Percentiles rank a stretch among this genome's conserved stretches.
Conservation (phyloP, 2,113 vertebrate genomes). For the Morphnarchus princeps region DNA sequence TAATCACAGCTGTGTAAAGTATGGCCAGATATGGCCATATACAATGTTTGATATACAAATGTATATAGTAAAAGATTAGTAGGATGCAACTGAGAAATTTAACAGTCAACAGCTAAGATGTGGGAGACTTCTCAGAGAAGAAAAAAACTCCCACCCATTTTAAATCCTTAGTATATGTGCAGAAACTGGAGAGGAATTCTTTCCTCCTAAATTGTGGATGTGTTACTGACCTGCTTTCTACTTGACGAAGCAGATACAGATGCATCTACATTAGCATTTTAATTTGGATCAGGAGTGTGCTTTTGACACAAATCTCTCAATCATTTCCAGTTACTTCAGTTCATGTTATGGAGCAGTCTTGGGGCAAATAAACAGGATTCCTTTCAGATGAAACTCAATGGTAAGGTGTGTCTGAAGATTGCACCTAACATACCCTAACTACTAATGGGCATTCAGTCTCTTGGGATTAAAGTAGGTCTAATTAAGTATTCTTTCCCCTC, state of each 20-base stretch:
- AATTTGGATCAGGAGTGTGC: background rate
- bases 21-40: background rate
- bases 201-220: background rate
- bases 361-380: background rate
- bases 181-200: background rate
- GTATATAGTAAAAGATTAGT: background rate
- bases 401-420: background rate
- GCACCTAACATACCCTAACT: background rate
- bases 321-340: background rate
- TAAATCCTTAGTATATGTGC: background rate
- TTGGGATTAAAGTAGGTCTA: background rate
- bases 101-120: background rate
- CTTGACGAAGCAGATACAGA: background rate
- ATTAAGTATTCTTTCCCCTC: background rate
- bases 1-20: background rate
- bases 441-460: background rate
- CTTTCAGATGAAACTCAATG: background rate
- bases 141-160: background rate
- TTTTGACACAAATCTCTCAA: background rate
- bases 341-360: background rate
- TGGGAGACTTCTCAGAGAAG: background rate
- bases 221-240: background rate
- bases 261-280: background rate
- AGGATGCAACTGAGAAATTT: background rate
- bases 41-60: background rate